Evolutionary conservation across 2,888 invertebrate genomes (phyloP).

Genomic region (Anarsia innoxiella): DNA sequence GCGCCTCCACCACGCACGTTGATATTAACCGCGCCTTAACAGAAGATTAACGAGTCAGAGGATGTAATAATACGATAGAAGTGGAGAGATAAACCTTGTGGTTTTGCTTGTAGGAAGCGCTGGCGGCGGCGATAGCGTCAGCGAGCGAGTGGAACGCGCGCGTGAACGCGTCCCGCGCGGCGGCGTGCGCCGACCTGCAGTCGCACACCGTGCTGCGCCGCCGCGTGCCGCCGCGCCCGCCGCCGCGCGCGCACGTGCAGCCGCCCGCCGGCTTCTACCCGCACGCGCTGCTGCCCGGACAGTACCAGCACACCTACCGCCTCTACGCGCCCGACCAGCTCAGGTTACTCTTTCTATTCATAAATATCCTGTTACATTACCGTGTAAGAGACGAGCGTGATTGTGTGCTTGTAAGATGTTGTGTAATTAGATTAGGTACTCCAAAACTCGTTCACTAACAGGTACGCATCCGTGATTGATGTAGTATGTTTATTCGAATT

Average conservation of each 20-base stretch:
- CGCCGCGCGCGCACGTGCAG: slow-evolving; percentile 35
- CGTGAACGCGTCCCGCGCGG: slow-evolving; percentile 84
- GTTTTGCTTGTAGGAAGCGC: slow-evolving; percentile 77
- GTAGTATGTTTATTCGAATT: too few relatives aligned
- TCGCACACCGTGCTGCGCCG: slow-evolving; percentile 87
- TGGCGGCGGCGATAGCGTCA: slow-evolving; percentile 88
- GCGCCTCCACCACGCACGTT: too few relatives aligned
- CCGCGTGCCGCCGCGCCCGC: slow-evolving; percentile 23
- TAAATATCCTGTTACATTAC: background rate
- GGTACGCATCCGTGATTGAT: too few relatives aligned
- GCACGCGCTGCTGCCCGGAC: slow-evolving; percentile 95
- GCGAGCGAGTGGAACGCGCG: slow-evolving; percentile 92
- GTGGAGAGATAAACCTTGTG: background rate
- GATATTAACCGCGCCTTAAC: too few relatives aligned
- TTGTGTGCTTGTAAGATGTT: background rate
- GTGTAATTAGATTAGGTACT: too few relatives aligned
- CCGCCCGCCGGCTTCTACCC: slow-evolving; percentile 85
- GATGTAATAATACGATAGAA: too few relatives aligned
- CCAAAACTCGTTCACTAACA: too few relatives aligned
- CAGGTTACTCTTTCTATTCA: too few relatives aligned
- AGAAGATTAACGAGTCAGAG: too few relatives aligned
- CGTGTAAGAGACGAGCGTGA: too few relatives aligned
- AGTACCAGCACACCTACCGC: slow-evolving; percentile 92
- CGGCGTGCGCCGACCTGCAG: slow-evolving; percentile 94
- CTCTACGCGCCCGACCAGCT: slow-evolving; percentile 88